Evolutionary conservation across 2,888 invertebrate genomes (phyloP), one percentile per base, ranked within the genome.

Genomic region (Neocrepidodera transversa): DNA sequence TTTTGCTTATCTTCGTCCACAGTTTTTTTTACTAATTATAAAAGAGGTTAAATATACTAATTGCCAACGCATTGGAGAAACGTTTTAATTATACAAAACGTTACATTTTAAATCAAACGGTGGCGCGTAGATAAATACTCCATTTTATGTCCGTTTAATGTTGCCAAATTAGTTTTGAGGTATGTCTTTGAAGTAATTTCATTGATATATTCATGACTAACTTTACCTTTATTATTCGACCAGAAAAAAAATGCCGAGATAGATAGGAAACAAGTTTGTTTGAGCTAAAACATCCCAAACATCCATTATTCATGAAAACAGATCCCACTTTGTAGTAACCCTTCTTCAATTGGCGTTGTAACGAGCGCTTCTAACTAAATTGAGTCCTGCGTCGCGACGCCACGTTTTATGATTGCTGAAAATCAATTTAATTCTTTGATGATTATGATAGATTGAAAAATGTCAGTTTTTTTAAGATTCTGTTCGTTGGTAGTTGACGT

Each of bases 301-400:
- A 32, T 32, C 32, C 32, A 32, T 32, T 32, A 32, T 32, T 32
- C 32, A 32, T 32, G 32, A 32, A 32, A 32, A 32, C 32, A 13
- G 32, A 32, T 32, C 32, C 32, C 32, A 8, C 10, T 32, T 5
- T 32, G 13, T 32, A 32, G 3, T 32, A 13, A 13, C 11, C 11
- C 11, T 32, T 32, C 13, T 13, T 32, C 32, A 32, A 32, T 32
- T 32, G 32, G 2, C 32, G 11, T 8, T 28, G 28, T 32, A 32
- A 32, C 11, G 13, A 32, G 11, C 10, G 10, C 13, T 2, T 32
- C 11, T 32, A 32, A 32, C 11, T 11, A 32, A 32, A 32, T 32
- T 32, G 11, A 32, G 32, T 32, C 32, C 3, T 13, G 11, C 2
- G 11, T 32, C 10, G 11, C 6, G 3, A 10, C 8, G 10, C 10